These are phyloP conservation scores for Pseudolaguvia tuberculata DNA, from an alignment of 2,113 vertebrate species.

Conservation along the genomic window DNA sequence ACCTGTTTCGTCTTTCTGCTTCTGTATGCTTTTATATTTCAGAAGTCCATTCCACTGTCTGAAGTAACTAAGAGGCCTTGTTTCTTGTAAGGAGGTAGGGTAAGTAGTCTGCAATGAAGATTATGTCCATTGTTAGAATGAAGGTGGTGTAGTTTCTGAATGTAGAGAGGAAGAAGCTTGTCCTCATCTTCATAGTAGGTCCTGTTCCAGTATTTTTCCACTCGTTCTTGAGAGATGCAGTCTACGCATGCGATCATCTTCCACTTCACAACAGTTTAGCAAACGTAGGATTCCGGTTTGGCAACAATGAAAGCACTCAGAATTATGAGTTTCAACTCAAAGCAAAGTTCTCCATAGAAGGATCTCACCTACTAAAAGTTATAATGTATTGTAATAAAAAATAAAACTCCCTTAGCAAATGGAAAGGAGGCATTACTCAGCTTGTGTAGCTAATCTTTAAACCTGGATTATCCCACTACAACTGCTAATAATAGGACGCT, in stretches of 20 bases:
- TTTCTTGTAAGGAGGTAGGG: conserved; percentile 63
- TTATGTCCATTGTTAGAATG: conserved; percentile 64
- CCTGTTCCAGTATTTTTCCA: conserved; percentile 60
- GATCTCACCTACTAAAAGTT: not conserved
- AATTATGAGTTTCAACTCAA: not conserved
- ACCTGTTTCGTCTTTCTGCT: conserved; percentile 35
- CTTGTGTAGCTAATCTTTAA: conserved; percentile 45
- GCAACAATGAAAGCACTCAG: not conserved
- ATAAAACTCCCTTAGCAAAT: conserved; percentile 7
- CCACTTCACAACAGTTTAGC: not conserved
- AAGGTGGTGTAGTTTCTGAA: conserved; percentile 53
- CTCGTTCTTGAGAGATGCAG: conserved; percentile 60
- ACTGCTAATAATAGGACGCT: conserved; percentile 57
- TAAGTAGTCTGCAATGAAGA: conserved; percentile 64
- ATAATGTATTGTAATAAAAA: not conserved
- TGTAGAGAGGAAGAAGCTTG: conserved; percentile 60
- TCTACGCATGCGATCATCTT: conserved; percentile 67
- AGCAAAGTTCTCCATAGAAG: not conserved
- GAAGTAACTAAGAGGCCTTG: conserved; percentile 51
- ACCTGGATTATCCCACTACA: conserved; percentile 53
- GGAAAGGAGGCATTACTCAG: conserved; percentile 24
- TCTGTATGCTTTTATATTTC: conserved; percentile 17
- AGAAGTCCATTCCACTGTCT: conserved; percentile 15
- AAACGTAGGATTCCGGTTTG: not conserved
- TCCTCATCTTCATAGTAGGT: conserved; percentile 59